A percentile compares a stretch with the other conserved stretches of the same genome.
Evolutionary conservation across 30 jellyfish, hydroid and myxozoan species (phyloP).

Genomic region (Aurelia aurita): DNA sequence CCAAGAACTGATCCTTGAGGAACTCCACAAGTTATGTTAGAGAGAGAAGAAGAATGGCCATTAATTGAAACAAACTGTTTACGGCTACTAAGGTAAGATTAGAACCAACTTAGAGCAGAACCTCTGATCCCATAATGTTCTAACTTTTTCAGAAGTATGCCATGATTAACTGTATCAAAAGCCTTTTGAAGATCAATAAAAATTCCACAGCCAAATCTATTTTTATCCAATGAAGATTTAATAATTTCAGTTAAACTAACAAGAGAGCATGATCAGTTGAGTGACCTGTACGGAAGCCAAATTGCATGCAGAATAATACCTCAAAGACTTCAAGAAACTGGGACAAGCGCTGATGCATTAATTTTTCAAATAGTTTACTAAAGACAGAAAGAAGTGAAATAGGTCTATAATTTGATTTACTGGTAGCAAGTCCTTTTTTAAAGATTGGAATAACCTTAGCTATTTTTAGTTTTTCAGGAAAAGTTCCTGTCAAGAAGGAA

Average conservation of each 20-base stretch:
- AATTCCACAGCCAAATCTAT: no score
- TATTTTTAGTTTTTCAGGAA: constrained; percentile 30
- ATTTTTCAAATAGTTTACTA: constrained; percentile 34
- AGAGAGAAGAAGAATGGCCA: constrained; percentile 18
- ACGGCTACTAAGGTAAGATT: constrained; percentile 14
- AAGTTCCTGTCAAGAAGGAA: constrained; percentile 41
- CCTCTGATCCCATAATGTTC: constrained; percentile 38
- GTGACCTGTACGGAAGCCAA: no score
- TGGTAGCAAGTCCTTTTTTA: no score
- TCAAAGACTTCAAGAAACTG: constrained; percentile 15
- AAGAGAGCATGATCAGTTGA: no score
- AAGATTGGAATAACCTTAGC: no score
- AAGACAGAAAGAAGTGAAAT: no score
- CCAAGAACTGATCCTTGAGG: constrained; percentile 63
- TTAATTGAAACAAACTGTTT: constrained; percentile 29
- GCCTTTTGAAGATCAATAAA: no score
- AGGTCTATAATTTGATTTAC: no score
- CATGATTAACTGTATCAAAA: no score
- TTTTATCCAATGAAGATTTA: no score
- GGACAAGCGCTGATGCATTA: constrained; percentile 22
- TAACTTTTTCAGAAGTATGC: no score
- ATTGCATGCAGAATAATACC: constrained; percentile 27
- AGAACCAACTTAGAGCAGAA: constrained; percentile 22
- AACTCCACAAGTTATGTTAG: constrained; percentile 35
- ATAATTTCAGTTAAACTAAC: no score